Percentiles rank a stretch among this genome's conserved stretches.
These are phyloP conservation scores for Willowsia nigromaculata DNA, from an alignment of 2,888 invertebrate genomes.

Conservation along the genomic window DNA sequence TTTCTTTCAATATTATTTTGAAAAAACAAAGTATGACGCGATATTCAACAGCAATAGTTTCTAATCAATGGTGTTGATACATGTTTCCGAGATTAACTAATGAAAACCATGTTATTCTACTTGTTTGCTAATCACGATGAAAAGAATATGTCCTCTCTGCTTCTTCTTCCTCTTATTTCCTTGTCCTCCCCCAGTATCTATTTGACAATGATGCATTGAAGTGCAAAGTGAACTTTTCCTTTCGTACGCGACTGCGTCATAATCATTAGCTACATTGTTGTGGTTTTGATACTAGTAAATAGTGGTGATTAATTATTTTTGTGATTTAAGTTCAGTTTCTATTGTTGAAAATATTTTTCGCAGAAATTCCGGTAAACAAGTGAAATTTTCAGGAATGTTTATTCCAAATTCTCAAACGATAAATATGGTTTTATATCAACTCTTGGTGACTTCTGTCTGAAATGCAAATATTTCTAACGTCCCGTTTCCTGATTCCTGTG, in stretches of 20 bases:
- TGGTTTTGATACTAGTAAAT: neutral
- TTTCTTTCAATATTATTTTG: neutral
- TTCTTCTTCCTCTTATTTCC: slow-evolving; percentile 22
- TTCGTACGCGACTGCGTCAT: slow-evolving; percentile 5
- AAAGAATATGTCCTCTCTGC: neutral
- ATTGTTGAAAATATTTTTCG: neutral
- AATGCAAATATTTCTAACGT: slow-evolving; percentile 38
- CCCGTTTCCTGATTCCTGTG: slow-evolving; percentile 37
- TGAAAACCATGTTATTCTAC: slow-evolving; percentile 15
- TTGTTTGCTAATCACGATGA: slow-evolving; percentile 5
- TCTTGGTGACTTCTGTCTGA: neutral
- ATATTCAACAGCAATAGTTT: slow-evolving; percentile 28
- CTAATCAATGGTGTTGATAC: slow-evolving; percentile 27
- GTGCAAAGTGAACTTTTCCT: neutral
- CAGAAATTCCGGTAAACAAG: neutral
- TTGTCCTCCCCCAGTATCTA: slow-evolving; percentile 5
- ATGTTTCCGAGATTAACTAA: slow-evolving; percentile 40
- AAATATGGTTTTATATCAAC: slow-evolving; percentile 15
- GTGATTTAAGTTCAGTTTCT: neutral
- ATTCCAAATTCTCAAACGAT: neutral
- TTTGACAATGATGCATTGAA: slow-evolving; percentile 35
- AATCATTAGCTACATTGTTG: neutral
- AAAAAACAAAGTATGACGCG: neutral
- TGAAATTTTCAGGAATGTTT: neutral
- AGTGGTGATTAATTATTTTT: neutral